These are phyloP conservation scores for Pseudochirops cupreus DNA, from an alignment of 2,797 vertebrate species.

Conservation along the genomic window DNA sequence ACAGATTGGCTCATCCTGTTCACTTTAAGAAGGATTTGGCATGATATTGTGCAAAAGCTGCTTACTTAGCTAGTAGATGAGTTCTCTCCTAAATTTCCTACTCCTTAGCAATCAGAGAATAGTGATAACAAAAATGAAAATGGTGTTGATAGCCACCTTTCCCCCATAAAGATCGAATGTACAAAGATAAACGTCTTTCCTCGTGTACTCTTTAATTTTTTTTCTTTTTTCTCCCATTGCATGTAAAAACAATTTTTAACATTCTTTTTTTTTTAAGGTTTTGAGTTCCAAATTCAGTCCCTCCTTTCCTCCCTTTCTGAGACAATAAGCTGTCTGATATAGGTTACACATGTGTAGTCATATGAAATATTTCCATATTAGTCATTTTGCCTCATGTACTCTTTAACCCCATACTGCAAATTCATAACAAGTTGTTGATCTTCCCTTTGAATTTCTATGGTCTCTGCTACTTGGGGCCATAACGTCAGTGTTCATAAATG, in stretches of 20 bases:
- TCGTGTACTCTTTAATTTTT: neutral
- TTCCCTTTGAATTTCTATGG: slow-evolving; percentile 24
- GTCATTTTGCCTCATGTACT: neutral
- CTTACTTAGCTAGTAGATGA: slow-evolving; percentile 39
- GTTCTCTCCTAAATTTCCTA: slow-evolving; percentile 37
- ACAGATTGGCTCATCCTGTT: slow-evolving; percentile 49
- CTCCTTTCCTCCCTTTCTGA: neutral
- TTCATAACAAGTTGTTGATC: neutral
- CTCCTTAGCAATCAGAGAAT: slow-evolving; percentile 44
- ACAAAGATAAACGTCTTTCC: neutral
- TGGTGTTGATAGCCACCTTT: neutral
- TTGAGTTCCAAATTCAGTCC: neutral
- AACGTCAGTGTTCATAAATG: slow-evolving; percentile 18
- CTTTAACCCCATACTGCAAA: neutral
- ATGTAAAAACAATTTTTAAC: neutral
- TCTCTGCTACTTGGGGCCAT: neutral
- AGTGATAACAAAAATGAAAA: slow-evolving; percentile 3
- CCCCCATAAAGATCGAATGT: slow-evolving; percentile 1
- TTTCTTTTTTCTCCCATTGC: neutral
- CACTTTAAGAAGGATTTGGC: slow-evolving; percentile 61
- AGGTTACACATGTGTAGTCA: neutral
- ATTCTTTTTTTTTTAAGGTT: slow-evolving; percentile 18
- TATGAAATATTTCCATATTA: neutral
- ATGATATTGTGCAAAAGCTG: slow-evolving; percentile 39
- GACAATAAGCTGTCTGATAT: neutral